Evolutionary conservation across 1,140 invertebrate species (phyloP).

Genomic region (Sycophila sp.): DNA sequence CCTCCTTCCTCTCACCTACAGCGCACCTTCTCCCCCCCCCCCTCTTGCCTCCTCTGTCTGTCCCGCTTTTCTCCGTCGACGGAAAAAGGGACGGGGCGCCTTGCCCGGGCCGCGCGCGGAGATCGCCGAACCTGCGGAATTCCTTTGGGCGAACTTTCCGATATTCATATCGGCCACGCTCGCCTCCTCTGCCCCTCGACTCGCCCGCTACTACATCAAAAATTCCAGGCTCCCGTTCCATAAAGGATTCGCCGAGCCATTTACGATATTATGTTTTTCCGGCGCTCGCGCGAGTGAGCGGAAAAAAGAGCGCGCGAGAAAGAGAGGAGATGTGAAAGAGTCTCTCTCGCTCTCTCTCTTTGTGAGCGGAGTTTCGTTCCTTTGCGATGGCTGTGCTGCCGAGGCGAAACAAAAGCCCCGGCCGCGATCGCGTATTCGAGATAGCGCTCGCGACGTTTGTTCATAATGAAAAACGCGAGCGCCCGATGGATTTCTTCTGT

Average conservation of each 20-base stretch:
- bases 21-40: not conserved
- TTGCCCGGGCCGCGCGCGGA: not conserved
- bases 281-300: not conserved
- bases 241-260: slow-evolving; percentile 62
- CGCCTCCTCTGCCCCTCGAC: no score
- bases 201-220: slow-evolving; percentile 60
- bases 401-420: slow-evolving; percentile 5
- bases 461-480: slow-evolving; percentile 28
- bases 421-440: slow-evolving; percentile 14
- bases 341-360: not conserved
- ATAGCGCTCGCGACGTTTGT: slow-evolving; percentile 21
- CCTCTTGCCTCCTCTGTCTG: not conserved
- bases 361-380: not conserved
- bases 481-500: not conserved
- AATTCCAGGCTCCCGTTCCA: slow-evolving; percentile 60
- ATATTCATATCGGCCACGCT: slow-evolving; percentile 64
- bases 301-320: not conserved
- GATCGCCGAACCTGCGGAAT: slow-evolving; percentile 49
- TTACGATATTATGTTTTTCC: slow-evolving; percentile 58
- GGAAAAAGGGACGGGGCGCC: not conserved
- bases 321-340: not conserved
- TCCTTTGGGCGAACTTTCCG: slow-evolving; percentile 63
- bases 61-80: not conserved
- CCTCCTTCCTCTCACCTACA: slow-evolving; percentile 19
- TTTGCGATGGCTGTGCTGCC: no score